Base-by-base conservation (phyloP, 2,113 vertebrate species). In the Eublepharis macularius region DNA sequence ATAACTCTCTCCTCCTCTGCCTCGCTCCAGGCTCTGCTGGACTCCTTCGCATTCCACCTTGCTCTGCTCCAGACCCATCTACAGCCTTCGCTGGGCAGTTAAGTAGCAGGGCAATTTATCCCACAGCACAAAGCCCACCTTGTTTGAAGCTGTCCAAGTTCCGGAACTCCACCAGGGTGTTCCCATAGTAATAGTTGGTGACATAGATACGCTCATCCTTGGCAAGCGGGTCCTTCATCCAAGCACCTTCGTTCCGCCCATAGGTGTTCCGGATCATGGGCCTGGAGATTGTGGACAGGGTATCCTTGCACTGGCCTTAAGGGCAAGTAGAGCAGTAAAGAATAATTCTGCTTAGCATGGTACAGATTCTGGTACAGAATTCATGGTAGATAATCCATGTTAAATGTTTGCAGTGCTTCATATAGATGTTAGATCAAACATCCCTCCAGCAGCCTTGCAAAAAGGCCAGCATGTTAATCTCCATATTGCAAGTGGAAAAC, bases 201-300 rank as follows among this genome's bases (percentile, higher is more conserved):
- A 99, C 97, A 0, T 99, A 99, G 87, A 99, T 99, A 79, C 97
- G 96, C 85, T 97, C 96, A 14, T 98, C 97, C 60, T 80, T 94
- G 21, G 98, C 97, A 87, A 97, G 93, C 0, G 99, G 98, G 85
- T 99, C 99, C 95, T 99, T 99, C 98, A 99, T 99, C 99, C 99
- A 99, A 16, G 99, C 98, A 1, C 98, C 99, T 88, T 99, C 98
- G 0, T 96, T 98, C 82, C 95, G 97, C 76, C 99, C 99, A 0
- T 98, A 99, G 0, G 96, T 98, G 95, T 99, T 99, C 93, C 99
- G 98, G n/a, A 97, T 98, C 72, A 96, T 96, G 0, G 99, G 99
- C 29, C 98, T 97, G 0, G 98, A 97, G 92, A 99, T 98, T 1
- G 97, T 98, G 85, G 98, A 98, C 86, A 99, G 94, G 0, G 99